These are phyloP conservation scores for Mesocricetus auratus DNA, from an alignment of 2,113 vertebrate genomes.

Conservation along the genomic window DNA sequence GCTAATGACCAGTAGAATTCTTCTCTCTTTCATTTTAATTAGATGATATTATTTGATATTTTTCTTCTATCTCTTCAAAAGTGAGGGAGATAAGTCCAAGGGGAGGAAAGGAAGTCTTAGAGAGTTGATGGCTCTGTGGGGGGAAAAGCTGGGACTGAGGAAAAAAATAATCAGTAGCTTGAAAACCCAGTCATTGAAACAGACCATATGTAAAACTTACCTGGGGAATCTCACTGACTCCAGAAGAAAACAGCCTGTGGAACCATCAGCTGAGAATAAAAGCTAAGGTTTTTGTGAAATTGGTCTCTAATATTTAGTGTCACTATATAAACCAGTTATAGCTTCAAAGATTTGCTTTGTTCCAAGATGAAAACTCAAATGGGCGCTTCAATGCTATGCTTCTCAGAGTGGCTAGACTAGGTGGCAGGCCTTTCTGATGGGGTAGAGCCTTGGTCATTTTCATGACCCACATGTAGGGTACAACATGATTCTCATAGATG, in stretches of 20 bases:
- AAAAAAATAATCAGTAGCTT: neutral
- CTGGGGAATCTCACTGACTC: neutral
- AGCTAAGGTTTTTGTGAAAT: neutral
- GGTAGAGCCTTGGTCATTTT: neutral
- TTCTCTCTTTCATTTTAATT: conserved; percentile 66
- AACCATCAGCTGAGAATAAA: neutral
- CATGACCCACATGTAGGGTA: neutral
- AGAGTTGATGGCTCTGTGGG: neutral
- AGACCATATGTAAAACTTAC: neutral
- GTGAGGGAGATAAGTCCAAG: neutral
- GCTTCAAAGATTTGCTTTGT: neutral
- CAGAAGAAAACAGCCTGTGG: neutral
- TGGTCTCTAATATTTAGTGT: neutral
- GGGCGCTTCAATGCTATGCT: neutral
- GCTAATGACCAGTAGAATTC: conserved; percentile 75
- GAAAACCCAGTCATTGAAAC: neutral
- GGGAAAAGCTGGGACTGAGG: neutral
- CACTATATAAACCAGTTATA: neutral
- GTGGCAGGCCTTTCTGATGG: neutral
- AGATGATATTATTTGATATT: conserved; percentile 61
- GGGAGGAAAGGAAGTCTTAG: neutral
- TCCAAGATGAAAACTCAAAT: neutral
- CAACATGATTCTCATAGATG: neutral
- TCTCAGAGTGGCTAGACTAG: neutral
- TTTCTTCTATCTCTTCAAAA: conserved; percentile 46